Evolutionary conservation across 2,888 invertebrate species (phyloP).

Genomic region (Drosophila monieri): DNA sequence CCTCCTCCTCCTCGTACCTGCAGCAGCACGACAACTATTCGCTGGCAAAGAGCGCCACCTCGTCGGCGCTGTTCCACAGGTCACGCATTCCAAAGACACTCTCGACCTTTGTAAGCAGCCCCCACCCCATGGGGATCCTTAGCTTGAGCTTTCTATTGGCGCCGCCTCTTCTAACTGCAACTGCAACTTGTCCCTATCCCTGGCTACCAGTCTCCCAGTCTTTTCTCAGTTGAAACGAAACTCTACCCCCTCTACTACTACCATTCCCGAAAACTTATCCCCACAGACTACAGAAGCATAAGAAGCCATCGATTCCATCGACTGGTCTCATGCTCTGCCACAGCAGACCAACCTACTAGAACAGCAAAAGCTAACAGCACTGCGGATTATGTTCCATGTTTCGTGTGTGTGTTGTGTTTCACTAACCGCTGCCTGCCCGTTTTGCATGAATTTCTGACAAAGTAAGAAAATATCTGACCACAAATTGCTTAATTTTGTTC

Average conservation of each 20-base stretch:
- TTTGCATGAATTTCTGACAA: constrained; percentile 32
- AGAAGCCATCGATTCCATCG: no score
- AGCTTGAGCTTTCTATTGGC: constrained; percentile 32
- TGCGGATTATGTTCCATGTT: constrained; percentile 36
- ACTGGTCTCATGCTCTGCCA: not conserved
- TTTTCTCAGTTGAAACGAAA: not conserved
- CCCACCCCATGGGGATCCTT: constrained; percentile 15
- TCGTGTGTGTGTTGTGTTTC: constrained; percentile 35
- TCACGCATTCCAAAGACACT: constrained; percentile 84
- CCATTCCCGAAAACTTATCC: not conserved
- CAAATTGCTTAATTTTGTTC: constrained; percentile 11
- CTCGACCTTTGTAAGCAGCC: constrained; percentile 84
- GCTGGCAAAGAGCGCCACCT: constrained; percentile 82
- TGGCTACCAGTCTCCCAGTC: constrained; percentile 1
- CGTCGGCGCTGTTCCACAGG: constrained; percentile 85
- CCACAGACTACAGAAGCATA: constrained; percentile 5
- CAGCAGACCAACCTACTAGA: constrained; percentile 4
- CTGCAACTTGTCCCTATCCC: constrained; percentile 10
- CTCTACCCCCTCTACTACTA: not conserved
- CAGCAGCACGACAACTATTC: constrained; percentile 76
- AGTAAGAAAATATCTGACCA: constrained; percentile 8
- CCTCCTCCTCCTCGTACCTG: constrained; percentile 50
- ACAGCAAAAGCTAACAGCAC: constrained; percentile 55
- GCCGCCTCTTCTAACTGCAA: constrained; percentile 45
- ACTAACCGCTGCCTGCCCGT: constrained; percentile 51